phyloP scores from a whole-genome alignment of 2,888 invertebrate genomes.

The Hyppa rectilinea region DNA sequence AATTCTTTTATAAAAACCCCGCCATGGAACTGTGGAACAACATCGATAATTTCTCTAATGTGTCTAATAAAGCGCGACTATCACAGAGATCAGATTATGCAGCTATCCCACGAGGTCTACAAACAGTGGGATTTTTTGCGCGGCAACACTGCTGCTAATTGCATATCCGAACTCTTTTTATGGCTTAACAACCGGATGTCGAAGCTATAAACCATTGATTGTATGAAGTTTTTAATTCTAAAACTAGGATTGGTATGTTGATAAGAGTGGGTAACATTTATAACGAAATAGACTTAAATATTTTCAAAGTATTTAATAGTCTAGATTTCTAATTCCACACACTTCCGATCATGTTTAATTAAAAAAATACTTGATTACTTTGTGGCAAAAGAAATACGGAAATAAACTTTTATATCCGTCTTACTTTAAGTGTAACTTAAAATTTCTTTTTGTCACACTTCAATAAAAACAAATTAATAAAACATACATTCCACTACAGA shows the following conservation, averaged over 20 bases:
- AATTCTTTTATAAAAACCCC: too few species aligned
- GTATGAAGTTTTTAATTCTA: constrained; percentile 32
- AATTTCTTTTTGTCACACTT: not conserved
- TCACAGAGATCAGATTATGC: constrained; percentile 22
- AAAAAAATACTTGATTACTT: constrained; percentile 12
- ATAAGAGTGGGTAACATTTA: not conserved
- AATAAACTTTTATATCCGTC: not conserved
- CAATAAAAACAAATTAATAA: constrained; percentile 1
- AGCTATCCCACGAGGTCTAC: constrained; percentile 48
- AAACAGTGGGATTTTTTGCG: constrained; percentile 38
- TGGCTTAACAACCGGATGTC: constrained; percentile 61
- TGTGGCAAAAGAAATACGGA: constrained; percentile 1
- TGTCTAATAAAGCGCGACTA: constrained; percentile 16
- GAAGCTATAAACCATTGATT: constrained; percentile 59
- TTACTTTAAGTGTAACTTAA: not conserved
- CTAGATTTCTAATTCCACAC: not conserved
- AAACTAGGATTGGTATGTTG: not conserved
- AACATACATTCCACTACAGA: not conserved
- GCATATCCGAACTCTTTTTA: constrained; percentile 55
- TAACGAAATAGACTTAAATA: not conserved
- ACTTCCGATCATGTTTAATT: not conserved
- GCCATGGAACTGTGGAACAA: too few species aligned
- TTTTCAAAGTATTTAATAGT: not conserved
- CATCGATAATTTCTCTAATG: constrained; percentile 31
- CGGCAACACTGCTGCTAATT: constrained; percentile 36